Base-by-base conservation (phyloP, 1,140 invertebrate genomes). In the Reticulitermes speratus region DNA sequence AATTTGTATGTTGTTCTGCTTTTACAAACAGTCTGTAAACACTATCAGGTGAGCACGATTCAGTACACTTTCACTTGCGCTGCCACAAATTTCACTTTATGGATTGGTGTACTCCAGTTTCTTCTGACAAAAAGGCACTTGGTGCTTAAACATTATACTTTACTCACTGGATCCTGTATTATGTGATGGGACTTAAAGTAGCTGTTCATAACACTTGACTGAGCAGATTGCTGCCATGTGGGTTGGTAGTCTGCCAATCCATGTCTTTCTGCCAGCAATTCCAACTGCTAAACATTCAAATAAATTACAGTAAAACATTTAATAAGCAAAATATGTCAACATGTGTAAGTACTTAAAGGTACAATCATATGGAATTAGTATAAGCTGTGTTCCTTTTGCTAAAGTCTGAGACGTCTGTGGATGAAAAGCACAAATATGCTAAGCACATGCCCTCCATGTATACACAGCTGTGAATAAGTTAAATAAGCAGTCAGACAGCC, bases 231-330 rank as follows among this genome's bases (percentile, higher is more conserved):
- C 82, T 92, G 91, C 92, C 92, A 93, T 83, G 90, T 92, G 87
- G 93, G 93, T 84, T 94, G 94, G 14, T 93, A 90, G 44, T 95
- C 89, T 9, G 94, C 93, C 81, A 96, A 90, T 3, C 94, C 95
- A 89, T 96, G 94, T 52, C 94, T 91, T 88, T 95, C 94, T 0
- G 94, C 95, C 88, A 95, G 94, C 48, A 94, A 89, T 90, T 96
- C 95, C 87, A 96, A 90, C 89, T 96, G 95, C 93, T 96, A 91
- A 7, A 75, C 65, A 75, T 75, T 75, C 9, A 91, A 89, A 88
- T 88, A 82, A 87, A 84, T 44, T n/a, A 16, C 23, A 59, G 2
- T 44, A 44, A 44, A 84, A 87, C 84, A 75, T 75, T 87, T 45
- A 86, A 82, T 65, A 25, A 44, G 75, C 25, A 16, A 87, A 45